Evolutionary conservation across 2,113 vertebrate species (phyloP).

Genomic region (Neolamprologus caudopunctatus): DNA sequence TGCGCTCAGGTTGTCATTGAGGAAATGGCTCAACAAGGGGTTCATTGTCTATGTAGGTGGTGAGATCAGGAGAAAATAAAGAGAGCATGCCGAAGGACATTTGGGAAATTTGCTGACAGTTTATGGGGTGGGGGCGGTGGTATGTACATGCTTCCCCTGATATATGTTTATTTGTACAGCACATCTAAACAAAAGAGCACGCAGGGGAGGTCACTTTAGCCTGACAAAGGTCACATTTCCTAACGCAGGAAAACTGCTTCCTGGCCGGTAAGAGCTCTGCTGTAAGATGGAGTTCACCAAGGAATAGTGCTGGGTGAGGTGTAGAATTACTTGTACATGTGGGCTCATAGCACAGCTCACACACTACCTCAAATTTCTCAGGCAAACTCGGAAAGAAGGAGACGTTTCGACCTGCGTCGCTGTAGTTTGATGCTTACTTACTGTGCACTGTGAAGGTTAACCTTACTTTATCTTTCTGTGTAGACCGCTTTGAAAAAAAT

Average conservation of each 20-base stretch:
- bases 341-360: background rate
- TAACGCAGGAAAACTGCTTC: slow-evolving; percentile 71
- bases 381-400: background rate
- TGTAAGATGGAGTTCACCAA: background rate
- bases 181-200: slow-evolving; percentile 71
- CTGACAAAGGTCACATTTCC: slow-evolving; percentile 73
- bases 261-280: slow-evolving; percentile 32
- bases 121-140: background rate
- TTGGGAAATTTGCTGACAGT: slow-evolving; percentile 7
- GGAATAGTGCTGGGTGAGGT: background rate
- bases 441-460: background rate
- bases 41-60: background rate
- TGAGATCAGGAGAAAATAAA: background rate
- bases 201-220: slow-evolving; percentile 65
- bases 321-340: background rate
- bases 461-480: background rate
- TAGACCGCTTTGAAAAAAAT: slow-evolving; percentile 1
- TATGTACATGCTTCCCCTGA: slow-evolving; percentile 56
- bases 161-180: slow-evolving; percentile 71
- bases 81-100: slow-evolving; percentile 7
- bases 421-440: background rate
- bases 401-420: background rate
- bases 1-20: background rate
- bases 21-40: background rate
- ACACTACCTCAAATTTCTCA: background rate